phyloP scores from a whole-genome alignment of 1,140 invertebrate genomes.

The Bombus consobrinus region DNA sequence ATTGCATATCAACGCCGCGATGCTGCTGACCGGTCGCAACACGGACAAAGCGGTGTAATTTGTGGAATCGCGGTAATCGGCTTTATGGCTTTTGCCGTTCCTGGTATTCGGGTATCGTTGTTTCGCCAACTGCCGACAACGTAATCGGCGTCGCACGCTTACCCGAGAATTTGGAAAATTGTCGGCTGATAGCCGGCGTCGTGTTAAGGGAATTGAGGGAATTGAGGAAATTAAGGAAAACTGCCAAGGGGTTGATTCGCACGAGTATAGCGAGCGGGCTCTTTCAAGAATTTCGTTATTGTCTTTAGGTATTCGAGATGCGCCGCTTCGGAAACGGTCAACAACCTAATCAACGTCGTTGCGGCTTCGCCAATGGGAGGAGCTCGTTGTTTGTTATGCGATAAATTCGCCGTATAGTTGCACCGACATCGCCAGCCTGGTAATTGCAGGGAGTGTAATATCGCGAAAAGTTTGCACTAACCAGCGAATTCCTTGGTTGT shows the following conservation, averaged over 20 bases:
- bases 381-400: background rate
- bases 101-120: background rate
- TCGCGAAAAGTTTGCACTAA: no score
- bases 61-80: constrained; percentile 49
- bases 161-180: background rate
- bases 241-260: background rate
- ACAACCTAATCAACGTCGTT: background rate
- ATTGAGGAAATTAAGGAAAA: no score
- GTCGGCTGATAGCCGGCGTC: background rate
- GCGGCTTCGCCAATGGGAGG: background rate
- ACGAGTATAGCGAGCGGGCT: background rate
- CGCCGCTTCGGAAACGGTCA: no score
- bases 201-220: background rate
- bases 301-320: background rate
- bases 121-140: background rate
- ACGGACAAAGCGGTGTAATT: constrained; percentile 42
- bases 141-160: background rate
- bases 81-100: constrained; percentile 32
- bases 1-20: constrained; percentile 35
- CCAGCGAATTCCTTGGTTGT: no score
- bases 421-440: background rate
- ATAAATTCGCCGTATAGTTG: background rate
- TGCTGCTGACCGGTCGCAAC: background rate
- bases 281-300: background rate
- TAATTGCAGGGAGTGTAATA: background rate